Evolutionary conservation across 2,797 vertebrate genomes (phyloP), one percentile per base, ranked within the genome.

Genomic region (Anas bahamensis): DNA sequence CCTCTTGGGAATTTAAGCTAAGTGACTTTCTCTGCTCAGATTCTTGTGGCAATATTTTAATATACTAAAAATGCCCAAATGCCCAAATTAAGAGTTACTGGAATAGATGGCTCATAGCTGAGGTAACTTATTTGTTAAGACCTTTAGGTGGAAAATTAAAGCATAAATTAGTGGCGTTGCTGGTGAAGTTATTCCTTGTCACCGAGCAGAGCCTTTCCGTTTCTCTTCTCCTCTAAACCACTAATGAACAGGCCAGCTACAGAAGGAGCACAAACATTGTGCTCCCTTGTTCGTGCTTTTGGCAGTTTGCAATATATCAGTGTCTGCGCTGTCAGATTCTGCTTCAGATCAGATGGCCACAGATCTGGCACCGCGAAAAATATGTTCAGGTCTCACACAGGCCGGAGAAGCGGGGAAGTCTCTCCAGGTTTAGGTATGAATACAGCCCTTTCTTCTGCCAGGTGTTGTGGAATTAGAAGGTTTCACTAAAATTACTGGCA

Each of bases 361-460:
- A 89, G 89, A 16, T 63, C 75, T 94, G 95, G 92, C 89, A 88
- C 23, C 39, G 37, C 81, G 29, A 66, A 57, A 96, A 92, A 28
- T 72, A 72, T 13, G 7, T 73, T 95, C 41, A 61, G 92, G 73
- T 75, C 75, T 91, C 60, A 48, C 26, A 35, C 52, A 35, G 41
- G n/a, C 83, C 91, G 61, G 50, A 68, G 83, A 86, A 96, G n/a
- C 41, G 64, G 55, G n/a, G 55, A 41, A 42, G 29, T 74, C 68
- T 94, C 83, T 87, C 69, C 18, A 85, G 73, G 26, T 77, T 93
- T 83, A 65, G n/a, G 59, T 46, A 93, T 95, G 93, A 98, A 97
- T 96, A 50, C 37, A 66, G 46, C 52, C 66, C 76, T 97, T 97
- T 97, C 93, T 96, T 81, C 86, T 88, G 31, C 61, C 33, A 95